phyloP scores from a whole-genome alignment of 1,140 invertebrate genomes.

The Dendrolimus kikuchii region DNA sequence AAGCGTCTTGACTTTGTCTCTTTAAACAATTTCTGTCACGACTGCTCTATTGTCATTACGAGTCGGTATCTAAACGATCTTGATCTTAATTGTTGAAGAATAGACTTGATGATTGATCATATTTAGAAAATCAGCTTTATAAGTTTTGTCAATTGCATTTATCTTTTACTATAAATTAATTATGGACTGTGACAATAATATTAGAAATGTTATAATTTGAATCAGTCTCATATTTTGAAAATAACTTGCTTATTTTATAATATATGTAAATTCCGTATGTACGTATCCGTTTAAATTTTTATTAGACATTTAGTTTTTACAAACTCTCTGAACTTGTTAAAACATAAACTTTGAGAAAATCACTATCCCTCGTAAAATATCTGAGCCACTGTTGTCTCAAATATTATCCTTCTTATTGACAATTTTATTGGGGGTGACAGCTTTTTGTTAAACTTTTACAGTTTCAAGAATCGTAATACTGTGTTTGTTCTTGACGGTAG shows the following conservation, averaged over 20 bases:
- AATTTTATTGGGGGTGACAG: slow-evolving; percentile 37
- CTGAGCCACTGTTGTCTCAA: slow-evolving; percentile 41
- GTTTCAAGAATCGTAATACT: slow-evolving; percentile 2
- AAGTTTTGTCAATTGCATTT: too few species aligned
- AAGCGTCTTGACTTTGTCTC: slow-evolving; percentile 38
- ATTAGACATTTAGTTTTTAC: too few species aligned
- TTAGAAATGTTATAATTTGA: too few species aligned
- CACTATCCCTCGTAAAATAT: slow-evolving; percentile 39
- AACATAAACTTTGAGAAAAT: too few species aligned
- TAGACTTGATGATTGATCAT: slow-evolving; percentile 15
- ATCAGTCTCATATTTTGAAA: too few species aligned
- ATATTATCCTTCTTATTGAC: slow-evolving; percentile 8
- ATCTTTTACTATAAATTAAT: too few species aligned
- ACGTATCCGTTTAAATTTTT: too few species aligned
- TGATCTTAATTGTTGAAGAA: slow-evolving; percentile 38
- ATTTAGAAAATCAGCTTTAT: slow-evolving; percentile 1
- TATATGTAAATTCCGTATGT: too few species aligned
- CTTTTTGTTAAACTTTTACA: slow-evolving; percentile 20
- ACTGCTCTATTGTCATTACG: slow-evolving; percentile 39
- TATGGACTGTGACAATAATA: too few species aligned
- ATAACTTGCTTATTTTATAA: too few species aligned
- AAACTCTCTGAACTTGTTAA: too few species aligned
- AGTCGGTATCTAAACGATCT: slow-evolving; percentile 35
- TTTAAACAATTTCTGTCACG: slow-evolving; percentile 53
- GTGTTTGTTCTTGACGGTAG: too few species aligned